A percentile compares a stretch with the other conserved stretches of the same genome.
Conservation (phyloP, 2,888 invertebrate genomes). For the Apotomis capreana region DNA sequence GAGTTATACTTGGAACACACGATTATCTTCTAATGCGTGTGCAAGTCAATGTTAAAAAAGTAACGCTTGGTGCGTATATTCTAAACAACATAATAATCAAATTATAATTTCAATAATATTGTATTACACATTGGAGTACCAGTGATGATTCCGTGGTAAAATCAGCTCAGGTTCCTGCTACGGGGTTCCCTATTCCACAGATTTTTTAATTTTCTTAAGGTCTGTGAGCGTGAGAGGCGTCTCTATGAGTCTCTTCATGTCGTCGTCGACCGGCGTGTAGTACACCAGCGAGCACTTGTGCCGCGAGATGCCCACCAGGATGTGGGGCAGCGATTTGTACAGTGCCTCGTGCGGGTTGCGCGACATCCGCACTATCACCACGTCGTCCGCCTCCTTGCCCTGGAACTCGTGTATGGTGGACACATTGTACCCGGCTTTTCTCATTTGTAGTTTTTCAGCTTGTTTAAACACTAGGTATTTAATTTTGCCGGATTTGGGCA, state of each 20-base stretch:
- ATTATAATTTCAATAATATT: too few species aligned
- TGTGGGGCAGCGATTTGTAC: conserved; percentile 27
- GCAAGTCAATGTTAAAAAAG: too few species aligned
- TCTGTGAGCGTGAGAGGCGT: conserved; percentile 8
- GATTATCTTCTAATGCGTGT: too few species aligned
- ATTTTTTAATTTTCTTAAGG: conserved; percentile 13
- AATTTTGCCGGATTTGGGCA: conserved; percentile 8
- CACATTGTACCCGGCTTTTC: conserved; percentile 21
- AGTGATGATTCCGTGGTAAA: too few species aligned
- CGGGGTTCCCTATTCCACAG: background rate
- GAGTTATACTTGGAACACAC: too few species aligned
- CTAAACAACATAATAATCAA: too few species aligned
- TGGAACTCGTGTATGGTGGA: conserved; percentile 39
- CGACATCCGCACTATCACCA: conserved; percentile 35
- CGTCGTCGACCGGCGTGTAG: conserved; percentile 30
- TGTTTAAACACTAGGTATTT: conserved; percentile 39
- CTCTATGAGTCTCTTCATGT: conserved; percentile 20
- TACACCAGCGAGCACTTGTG: conserved; percentile 25
- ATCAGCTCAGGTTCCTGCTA: too few species aligned
- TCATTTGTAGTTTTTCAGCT: conserved; percentile 34
- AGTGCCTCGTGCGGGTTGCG: conserved; percentile 1
- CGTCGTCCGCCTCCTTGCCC: conserved; percentile 32
- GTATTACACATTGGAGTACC: too few species aligned
- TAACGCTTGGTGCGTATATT: too few species aligned
- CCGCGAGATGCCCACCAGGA: conserved; percentile 35